Base-by-base conservation (phyloP, 2,888 invertebrate species). In the Kuschelorhynchus macadamiae region DNA sequence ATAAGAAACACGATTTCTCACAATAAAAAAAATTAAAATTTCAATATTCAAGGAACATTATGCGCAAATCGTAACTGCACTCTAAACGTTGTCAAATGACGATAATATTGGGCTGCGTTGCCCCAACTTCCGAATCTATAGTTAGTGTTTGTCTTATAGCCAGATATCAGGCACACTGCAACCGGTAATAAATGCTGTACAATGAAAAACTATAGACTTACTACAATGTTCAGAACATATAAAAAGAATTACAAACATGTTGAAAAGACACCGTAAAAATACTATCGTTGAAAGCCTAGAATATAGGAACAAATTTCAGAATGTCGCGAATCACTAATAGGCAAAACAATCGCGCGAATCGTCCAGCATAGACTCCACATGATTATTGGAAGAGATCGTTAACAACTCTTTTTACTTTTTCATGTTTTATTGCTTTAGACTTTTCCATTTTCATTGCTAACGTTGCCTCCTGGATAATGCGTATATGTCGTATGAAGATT, bases 1-100 rank as follows among this genome's bases (percentile, higher is more conserved):
- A 14, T 50, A 30, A 8, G 33, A 30, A 50, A 50, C 14, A 16
- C 5, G 2, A 12, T n/a, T 46, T n/a, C 4, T 8, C n/a, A 50
- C 50, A n/a, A 50, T 50, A 30, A 50, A 50, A 32, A 32, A 30
- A 12, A 32, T 50, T 14, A 50, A 32, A 50, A 55, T 55, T 17
- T 12, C 41, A 8, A 41, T 39, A 14, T 55, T 42, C n/a, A 5
- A 3, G n/a, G 42, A 12, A 2, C 5, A 42, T 42, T 42, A 11
- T 11, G 42, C 41, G 14, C 11, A 33, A 17, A 33, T 52, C 52
- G 18, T 36, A 1, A 25, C 1, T 3, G 21, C 17, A 16, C 18
- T 52, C 4, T 9, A 55, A 55, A 41, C 2, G 16, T 17, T 52
- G 20, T 49, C 49, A 49, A 49, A 25, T 30, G 8, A 52, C 36